These are phyloP conservation scores for Tor tambroides DNA, from an alignment of 2,113 vertebrate genomes.

Conservation along the genomic window DNA sequence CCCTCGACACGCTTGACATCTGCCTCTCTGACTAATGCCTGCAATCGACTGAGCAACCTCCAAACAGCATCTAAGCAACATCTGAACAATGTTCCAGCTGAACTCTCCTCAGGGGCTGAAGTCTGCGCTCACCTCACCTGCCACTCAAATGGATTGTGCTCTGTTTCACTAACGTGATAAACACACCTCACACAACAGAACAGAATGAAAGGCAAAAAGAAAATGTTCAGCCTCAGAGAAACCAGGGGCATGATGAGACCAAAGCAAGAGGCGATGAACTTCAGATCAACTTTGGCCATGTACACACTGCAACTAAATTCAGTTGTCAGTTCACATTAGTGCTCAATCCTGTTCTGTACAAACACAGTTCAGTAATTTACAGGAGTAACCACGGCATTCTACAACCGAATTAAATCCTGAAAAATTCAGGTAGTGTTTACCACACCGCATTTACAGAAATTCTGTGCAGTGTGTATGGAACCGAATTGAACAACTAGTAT, in stretches of 20 bases:
- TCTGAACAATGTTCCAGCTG: slow-evolving; percentile 15
- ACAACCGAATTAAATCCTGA: no score
- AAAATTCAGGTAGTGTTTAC: no score
- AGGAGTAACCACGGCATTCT: no score
- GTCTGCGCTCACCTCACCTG: slow-evolving; percentile 19
- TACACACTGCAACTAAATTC: not conserved
- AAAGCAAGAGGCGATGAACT: not conserved
- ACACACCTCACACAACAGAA: slow-evolving; percentile 5
- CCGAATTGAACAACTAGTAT: no score
- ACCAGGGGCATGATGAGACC: not conserved
- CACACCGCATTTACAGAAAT: no score
- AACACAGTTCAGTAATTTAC: no score
- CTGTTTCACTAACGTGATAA: slow-evolving; percentile 27
- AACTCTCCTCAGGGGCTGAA: not conserved
- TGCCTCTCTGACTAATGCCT: slow-evolving; percentile 32
- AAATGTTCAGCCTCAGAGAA: not conserved
- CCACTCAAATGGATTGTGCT: not conserved
- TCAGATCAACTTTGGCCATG: not conserved
- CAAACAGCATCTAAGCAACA: slow-evolving; percentile 7
- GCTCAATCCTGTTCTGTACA: no score
- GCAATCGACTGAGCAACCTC: not conserved
- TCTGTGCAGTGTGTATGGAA: no score
- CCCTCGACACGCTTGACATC: slow-evolving; percentile 38
- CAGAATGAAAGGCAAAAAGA: not conserved
- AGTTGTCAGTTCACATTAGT: no score